Percentiles rank a stretch among this genome's conserved stretches.
These are phyloP conservation scores for Tinea pellionella DNA, from an alignment of 2,888 invertebrate genomes.

Conservation along the genomic window DNA sequence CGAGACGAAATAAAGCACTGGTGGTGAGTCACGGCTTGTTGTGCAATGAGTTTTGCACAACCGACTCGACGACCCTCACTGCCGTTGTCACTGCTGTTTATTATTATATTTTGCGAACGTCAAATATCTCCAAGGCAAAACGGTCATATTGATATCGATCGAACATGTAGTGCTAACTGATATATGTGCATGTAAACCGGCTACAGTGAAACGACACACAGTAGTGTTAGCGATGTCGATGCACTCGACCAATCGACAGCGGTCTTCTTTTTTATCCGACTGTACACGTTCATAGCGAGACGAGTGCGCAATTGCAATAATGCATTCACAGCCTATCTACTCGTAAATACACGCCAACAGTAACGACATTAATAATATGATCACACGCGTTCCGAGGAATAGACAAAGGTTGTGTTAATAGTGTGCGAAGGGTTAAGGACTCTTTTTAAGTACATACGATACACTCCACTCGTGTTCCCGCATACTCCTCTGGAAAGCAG, in stretches of 20 bases:
- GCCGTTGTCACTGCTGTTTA: conserved; percentile 1
- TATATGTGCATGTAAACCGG: not conserved
- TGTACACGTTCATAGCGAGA: not conserved
- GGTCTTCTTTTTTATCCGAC: conserved; percentile 26
- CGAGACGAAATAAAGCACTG: conserved; percentile 17
- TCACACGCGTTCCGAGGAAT: not conserved
- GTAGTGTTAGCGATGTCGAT: conserved; percentile 31
- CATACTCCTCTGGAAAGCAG: conserved; percentile 67
- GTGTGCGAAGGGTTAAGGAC: conserved; percentile 1
- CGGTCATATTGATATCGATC: not conserved
- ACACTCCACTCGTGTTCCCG: conserved; percentile 69
- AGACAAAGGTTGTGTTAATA: not conserved
- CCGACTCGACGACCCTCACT: conserved; percentile 33
- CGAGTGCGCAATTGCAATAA: not conserved
- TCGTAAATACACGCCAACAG: not conserved
- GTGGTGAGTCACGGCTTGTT: conserved; percentile 50
- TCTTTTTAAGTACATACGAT: conserved; percentile 53
- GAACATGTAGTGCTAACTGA: not conserved
- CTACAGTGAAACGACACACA: not conserved
- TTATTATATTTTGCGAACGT: conserved; percentile 6
- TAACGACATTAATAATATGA: not conserved
- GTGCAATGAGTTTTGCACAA: conserved; percentile 55
- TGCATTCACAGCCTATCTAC: not conserved
- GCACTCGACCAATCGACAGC: conserved; percentile 29
- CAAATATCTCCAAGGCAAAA: not conserved